phyloP scores from a whole-genome alignment of 2,113 vertebrate genomes.

The Lasiurus borealis region DNA sequence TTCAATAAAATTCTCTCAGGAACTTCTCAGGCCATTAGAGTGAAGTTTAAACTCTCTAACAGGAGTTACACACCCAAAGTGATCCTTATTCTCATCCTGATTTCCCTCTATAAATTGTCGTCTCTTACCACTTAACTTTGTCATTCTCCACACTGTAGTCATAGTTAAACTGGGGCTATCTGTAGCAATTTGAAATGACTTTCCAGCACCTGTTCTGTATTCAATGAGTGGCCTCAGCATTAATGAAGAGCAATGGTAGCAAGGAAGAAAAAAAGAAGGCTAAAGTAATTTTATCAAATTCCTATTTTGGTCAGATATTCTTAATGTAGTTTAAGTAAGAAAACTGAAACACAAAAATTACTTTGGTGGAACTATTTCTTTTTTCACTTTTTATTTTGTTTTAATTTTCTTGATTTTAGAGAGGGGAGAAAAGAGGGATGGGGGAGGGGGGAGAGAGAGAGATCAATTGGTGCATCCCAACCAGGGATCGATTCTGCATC shows the following conservation, averaged over 20 bases:
- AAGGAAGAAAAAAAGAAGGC: slow-evolving; percentile 31
- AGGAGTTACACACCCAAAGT: background rate
- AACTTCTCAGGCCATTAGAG: slow-evolving; percentile 33
- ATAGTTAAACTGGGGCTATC: slow-evolving; percentile 16
- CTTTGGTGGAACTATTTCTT: slow-evolving; percentile 41
- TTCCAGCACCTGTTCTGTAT: slow-evolving; percentile 60
- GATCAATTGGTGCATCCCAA: background rate
- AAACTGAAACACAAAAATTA: slow-evolving; percentile 70
- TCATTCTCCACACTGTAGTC: background rate
- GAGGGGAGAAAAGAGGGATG: too few relatives aligned
- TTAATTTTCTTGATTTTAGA: too few relatives aligned
- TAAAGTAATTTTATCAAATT: slow-evolving; percentile 63
- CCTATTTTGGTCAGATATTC: slow-evolving; percentile 38
- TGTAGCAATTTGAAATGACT: slow-evolving; percentile 49
- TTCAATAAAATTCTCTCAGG: slow-evolving; percentile 27
- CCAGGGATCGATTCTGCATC: background rate
- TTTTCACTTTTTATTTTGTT: too few relatives aligned
- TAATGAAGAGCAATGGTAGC: slow-evolving; percentile 33
- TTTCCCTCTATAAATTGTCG: background rate
- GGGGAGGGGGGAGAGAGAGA: background rate
- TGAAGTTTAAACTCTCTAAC: slow-evolving; percentile 11
- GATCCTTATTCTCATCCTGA: background rate
- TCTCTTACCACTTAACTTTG: slow-evolving; percentile 29
- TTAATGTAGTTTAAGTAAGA: slow-evolving; percentile 32
- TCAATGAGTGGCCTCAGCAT: slow-evolving; percentile 34